These are phyloP conservation scores for Procapra przewalskii DNA, from an alignment of 2,113 vertebrate species.

Conservation along the genomic window DNA sequence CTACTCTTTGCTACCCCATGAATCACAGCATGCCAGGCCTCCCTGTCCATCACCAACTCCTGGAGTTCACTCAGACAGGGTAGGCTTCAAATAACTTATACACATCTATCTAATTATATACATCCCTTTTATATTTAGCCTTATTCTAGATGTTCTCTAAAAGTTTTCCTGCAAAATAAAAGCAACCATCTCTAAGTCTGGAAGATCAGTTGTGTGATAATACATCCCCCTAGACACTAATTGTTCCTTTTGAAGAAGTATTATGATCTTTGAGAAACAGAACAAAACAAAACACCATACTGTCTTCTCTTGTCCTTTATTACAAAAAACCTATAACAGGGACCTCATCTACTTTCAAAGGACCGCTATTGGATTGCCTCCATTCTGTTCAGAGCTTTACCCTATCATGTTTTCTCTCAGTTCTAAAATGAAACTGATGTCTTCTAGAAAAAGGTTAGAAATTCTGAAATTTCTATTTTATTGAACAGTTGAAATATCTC, in stretches of 20 bases:
- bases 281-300: background rate
- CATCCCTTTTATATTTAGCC: background rate
- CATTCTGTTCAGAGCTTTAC: background rate
- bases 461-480: background rate
- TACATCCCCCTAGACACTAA: background rate
- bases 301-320: background rate
- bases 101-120: background rate
- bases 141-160: background rate
- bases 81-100: background rate
- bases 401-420: background rate
- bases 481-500: background rate
- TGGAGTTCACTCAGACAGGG: too few relatives aligned
- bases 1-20: too few relatives aligned
- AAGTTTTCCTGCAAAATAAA: background rate
- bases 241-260: background rate
- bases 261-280: background rate
- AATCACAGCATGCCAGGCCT: too few relatives aligned
- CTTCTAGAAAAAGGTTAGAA: background rate
- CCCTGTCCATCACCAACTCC: too few relatives aligned
- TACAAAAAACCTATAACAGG: background rate
- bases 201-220: background rate
- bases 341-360: background rate
- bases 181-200: background rate
- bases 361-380: background rate
- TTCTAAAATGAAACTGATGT: background rate